Conservation (phyloP, 1,140 invertebrate species). For the Leptopilina boulardi region DNA sequence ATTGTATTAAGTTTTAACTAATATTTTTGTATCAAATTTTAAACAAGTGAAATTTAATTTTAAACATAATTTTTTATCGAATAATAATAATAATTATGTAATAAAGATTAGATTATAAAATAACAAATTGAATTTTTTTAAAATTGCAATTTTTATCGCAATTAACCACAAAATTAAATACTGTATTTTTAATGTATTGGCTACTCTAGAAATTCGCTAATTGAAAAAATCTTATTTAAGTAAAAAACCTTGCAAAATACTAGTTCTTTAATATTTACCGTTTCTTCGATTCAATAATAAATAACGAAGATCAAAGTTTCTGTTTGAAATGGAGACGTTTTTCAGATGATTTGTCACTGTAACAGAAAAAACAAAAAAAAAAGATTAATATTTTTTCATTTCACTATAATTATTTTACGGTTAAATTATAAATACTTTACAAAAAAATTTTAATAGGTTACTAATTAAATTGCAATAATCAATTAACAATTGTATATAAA, state of each 20-base stretch:
- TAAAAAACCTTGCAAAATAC: not conserved
- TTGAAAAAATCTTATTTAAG: not conserved
- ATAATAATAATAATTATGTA: not conserved
- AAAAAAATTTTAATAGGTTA: too few species aligned
- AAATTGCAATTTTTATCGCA: not conserved
- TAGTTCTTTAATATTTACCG: not conserved
- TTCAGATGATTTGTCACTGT: slow-evolving; percentile 8
- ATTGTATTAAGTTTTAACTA: not conserved
- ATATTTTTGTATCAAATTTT: not conserved
- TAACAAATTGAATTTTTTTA: not conserved
- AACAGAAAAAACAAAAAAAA: slow-evolving; percentile 26
- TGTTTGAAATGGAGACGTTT: slow-evolving; percentile 17
- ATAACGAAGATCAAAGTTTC: not conserved
- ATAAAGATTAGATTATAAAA: too few species aligned
- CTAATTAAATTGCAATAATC: too few species aligned
- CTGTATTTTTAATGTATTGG: not conserved
- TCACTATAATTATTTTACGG: too few species aligned
- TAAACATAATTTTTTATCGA: not conserved
- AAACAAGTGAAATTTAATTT: not conserved
- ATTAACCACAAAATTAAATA: not conserved
- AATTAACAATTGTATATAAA: too few species aligned
- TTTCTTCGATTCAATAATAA: not conserved
- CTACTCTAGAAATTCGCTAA: not conserved
- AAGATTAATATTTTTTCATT: not conserved
- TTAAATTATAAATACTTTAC: too few species aligned